phyloP scores from a whole-genome alignment of 2,888 invertebrate genomes.

The Folsomia manolachei region DNA sequence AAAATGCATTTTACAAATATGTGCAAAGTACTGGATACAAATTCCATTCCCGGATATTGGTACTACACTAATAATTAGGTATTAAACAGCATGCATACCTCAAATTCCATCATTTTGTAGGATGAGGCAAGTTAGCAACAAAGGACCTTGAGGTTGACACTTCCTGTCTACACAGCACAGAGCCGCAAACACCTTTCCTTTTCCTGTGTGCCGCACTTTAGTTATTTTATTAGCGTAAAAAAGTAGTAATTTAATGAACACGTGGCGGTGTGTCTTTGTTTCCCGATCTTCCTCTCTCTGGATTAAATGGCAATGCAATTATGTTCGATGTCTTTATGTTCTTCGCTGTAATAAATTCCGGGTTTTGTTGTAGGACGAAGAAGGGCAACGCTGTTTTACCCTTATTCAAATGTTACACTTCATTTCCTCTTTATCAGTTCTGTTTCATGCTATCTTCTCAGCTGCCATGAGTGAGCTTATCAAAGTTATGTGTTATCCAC shows the following conservation, averaged over 20 bases:
- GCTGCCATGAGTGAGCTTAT: background rate
- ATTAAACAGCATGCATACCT: slow-evolving; percentile 26
- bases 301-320: background rate
- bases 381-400: background rate
- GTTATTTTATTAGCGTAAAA: no score
- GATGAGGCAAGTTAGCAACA: background rate
- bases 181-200: background rate
- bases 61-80: background rate
- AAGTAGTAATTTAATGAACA: background rate
- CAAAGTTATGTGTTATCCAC: background rate
- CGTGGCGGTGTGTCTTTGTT: no score
- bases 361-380: background rate
- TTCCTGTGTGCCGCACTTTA: background rate
- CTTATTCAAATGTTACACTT: background rate
- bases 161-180: slow-evolving; percentile 9
- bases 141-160: slow-evolving; percentile 11
- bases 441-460: background rate
- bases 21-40: no score
- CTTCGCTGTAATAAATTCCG: background rate
- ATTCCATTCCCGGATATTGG: background rate
- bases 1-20: no score
- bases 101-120: slow-evolving; percentile 42
- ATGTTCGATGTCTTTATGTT: background rate
- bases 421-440: background rate
- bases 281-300: no score